phyloP scores from a whole-genome alignment of 2,113 vertebrate species.

The Gopherus flavomarginatus region DNA sequence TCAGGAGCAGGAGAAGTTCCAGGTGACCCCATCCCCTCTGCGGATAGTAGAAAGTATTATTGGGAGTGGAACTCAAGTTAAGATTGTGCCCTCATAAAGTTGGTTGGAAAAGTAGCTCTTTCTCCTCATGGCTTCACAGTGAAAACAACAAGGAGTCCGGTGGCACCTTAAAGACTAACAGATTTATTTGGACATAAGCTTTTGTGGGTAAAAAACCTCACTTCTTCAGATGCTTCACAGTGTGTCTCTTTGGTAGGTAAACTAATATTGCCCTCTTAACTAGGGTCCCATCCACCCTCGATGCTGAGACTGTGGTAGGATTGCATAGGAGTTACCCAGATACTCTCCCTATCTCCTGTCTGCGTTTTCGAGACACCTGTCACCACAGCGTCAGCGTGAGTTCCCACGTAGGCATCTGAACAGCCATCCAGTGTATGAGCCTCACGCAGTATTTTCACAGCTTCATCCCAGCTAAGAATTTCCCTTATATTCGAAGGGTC shows the following conservation, averaged over 20 bases:
- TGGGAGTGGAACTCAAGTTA: not conserved
- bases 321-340: not conserved
- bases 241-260: not conserved
- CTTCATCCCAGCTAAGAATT: not conserved
- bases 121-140: not conserved
- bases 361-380: not conserved
- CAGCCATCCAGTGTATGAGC: not conserved
- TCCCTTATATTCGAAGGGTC: not conserved
- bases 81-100: not conserved
- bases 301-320: not conserved
- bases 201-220: too few relatives aligned
- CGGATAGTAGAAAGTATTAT: not conserved
- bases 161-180: too few relatives aligned
- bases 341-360: not conserved
- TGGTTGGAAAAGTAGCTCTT: not conserved
- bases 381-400: not conserved
- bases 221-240: not conserved
- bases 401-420: not conserved
- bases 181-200: too few relatives aligned
- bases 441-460: not conserved
- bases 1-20: fast-evolving
- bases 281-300: not conserved
- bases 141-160: too few relatives aligned
- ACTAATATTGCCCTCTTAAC: not conserved
- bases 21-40: not conserved